Base-by-base conservation (phyloP, 2,113 vertebrate genomes). In the Anhinga anhinga region DNA sequence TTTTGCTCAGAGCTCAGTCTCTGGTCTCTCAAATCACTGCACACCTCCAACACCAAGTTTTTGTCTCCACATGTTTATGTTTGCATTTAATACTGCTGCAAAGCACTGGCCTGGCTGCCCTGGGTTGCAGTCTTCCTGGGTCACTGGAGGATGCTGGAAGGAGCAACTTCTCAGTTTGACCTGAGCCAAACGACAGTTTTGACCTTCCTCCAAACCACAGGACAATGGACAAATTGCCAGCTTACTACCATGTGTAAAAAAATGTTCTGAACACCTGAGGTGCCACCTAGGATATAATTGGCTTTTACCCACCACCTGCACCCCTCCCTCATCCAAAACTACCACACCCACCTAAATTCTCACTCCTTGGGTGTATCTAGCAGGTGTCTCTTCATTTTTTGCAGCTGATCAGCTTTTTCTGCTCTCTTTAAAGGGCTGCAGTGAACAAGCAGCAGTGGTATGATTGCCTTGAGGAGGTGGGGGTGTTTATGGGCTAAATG, bases 371-470 rank as follows among this genome's bases (percentile, higher is more conserved):
- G 7, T 63, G 18, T 5, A 58, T 29, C 59, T 53, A 18, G 50
- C 83, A 86, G 80, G 36, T 91, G 83, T 44, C 21, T 76, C 56
- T 47, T 83, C 7, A 65, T 26, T 63, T 63, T 58, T 49, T 42
- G 30, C 82, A 95, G 82, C 85, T 94, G 90, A 12, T 44, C 34
- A 59, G 63, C 26, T 66, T 78, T 88, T 65, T 29, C 61, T 61
- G 27, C 26, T 53, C 13, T 50, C 53, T 86, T 77, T 81, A 79
- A 93, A 95, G 7, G 44, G 77, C 36, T 58, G 56, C 42, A 38
- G 34, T 0, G 15, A 70, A 52, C 1, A 2, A 13, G 2, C 0
- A n/a, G 15, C 0, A 30, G 49, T 8, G 11, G 4, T 0, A 0
- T 3, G 4, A 3, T 16, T 0, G 1, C 1, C 1, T 0, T 47